These are phyloP conservation scores for Drosophila simulans DNA, from an alignment of 1,140 invertebrate species.

Conservation along the genomic window DNA sequence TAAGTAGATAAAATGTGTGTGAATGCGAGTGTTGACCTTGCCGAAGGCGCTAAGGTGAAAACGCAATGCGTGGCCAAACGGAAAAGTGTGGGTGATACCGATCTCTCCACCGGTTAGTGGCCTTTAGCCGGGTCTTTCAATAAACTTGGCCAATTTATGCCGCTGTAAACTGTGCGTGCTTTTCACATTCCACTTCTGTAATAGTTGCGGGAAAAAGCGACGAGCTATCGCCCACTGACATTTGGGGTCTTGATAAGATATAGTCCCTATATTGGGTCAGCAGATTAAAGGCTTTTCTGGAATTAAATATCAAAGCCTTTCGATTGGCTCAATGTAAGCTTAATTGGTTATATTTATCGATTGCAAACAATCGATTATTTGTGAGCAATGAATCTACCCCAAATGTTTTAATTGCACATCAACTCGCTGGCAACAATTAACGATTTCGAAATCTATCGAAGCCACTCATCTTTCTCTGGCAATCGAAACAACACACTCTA, in stretches of 20 bases:
- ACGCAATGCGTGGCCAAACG: conserved; percentile 29
- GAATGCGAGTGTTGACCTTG: conserved; percentile 65
- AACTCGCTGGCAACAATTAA: conserved; percentile 8
- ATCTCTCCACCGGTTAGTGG: conserved; percentile 12
- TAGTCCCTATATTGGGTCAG: background rate
- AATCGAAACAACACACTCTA: conserved; percentile 53
- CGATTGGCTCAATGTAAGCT: conserved; percentile 1
- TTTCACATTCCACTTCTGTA: conserved; percentile 10
- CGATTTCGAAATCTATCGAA: conserved; percentile 21
- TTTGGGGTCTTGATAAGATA: conserved; percentile 34
- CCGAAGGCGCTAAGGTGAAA: conserved; percentile 69
- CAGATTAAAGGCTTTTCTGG: conserved; percentile 1
- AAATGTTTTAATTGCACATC: background rate
- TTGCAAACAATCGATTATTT: background rate
- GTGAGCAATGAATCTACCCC: no score
- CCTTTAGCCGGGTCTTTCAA: conserved; percentile 20
- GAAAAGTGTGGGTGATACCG: conserved; percentile 37
- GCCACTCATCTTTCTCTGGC: background rate
- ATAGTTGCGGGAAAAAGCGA: background rate
- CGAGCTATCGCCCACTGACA: conserved; percentile 1
- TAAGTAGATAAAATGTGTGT: conserved; percentile 73
- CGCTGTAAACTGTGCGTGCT: conserved; percentile 35
- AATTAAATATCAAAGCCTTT: background rate
- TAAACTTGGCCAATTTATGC: conserved; percentile 66
- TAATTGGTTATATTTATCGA: background rate